Evolutionary conservation across 2,888 invertebrate genomes (phyloP).

Genomic region (Gastracanthus pulcherrimus): DNA sequence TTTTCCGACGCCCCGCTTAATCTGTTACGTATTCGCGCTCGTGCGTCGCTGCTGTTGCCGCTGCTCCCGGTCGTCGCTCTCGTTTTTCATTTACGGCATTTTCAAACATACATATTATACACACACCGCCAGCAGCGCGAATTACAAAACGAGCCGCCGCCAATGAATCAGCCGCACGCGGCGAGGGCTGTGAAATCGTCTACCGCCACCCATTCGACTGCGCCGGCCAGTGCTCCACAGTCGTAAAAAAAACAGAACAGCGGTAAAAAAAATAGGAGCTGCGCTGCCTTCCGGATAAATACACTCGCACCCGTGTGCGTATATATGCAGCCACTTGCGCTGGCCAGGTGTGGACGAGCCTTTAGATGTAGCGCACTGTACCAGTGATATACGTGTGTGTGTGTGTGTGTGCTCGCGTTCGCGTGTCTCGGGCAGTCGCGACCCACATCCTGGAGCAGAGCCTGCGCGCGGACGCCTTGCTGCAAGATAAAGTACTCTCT

Average conservation of each 20-base stretch:
- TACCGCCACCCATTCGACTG: too few relatives aligned
- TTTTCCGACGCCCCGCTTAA: neutral
- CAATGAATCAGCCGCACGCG: constrained; percentile 33
- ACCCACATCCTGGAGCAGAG: constrained; percentile 74
- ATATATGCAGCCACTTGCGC: too few relatives aligned
- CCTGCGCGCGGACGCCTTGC: constrained; percentile 23
- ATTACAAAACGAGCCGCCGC: constrained; percentile 27
- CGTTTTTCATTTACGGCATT: too few relatives aligned
- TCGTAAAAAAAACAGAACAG: neutral
- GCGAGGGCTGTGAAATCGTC: neutral
- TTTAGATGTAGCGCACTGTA: constrained; percentile 61
- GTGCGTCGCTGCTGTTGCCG: too few relatives aligned
- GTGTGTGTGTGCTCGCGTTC: too few relatives aligned
- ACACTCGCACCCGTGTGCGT: constrained; percentile 48
- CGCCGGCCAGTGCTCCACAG: neutral
- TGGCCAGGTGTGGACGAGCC: constrained; percentile 68
- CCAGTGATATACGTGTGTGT: neutral
- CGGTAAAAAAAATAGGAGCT: neutral
- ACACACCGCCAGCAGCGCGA: neutral
- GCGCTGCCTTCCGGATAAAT: constrained; percentile 33
- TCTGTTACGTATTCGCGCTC: constrained; percentile 31
- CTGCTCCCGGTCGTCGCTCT: too few relatives aligned
- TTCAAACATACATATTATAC: too few relatives aligned
- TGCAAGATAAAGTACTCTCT: constrained; percentile 72
- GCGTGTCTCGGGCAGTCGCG: constrained; percentile 73